Percentiles rank a stretch among this genome's conserved stretches.
Evolutionary conservation across 2,888 invertebrate genomes (phyloP).

Genomic region (Stenotaenia linearis): DNA sequence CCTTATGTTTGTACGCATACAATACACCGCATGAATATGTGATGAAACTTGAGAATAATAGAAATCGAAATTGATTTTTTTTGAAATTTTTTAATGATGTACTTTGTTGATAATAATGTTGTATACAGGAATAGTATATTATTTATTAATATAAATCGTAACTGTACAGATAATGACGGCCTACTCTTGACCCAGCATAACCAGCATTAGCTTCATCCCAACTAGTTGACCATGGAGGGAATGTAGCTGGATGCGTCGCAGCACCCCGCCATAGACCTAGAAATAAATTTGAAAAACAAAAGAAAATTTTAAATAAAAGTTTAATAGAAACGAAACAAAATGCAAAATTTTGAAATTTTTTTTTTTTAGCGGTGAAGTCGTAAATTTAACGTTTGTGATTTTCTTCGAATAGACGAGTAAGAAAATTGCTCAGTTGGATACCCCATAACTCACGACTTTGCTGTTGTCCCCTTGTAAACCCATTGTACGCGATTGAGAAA

Average conservation of each 20-base stretch:
- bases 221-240: slow-evolving; percentile 17
- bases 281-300: neutral
- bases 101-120: neutral
- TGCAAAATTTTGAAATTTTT: neutral
- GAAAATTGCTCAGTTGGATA: neutral
- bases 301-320: neutral
- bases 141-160: slow-evolving; percentile 21
- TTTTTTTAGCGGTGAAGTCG: neutral
- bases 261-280: slow-evolving; percentile 10
- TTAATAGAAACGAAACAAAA: neutral
- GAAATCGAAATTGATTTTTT: neutral
- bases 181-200: slow-evolving; percentile 7
- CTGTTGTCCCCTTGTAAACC: neutral
- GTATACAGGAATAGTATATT: neutral
- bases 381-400: too few relatives aligned
- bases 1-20: too few relatives aligned
- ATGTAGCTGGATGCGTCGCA: neutral
- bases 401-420: too few relatives aligned
- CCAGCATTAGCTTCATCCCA: slow-evolving; percentile 17
- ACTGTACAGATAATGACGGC: slow-evolving; percentile 26
- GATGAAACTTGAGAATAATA: neutral
- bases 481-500: neutral
- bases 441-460: neutral
- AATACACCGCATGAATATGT: too few relatives aligned
- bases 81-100: neutral